phyloP scores from a whole-genome alignment of 2,888 invertebrate genomes.

The Encarsia formosa region DNA sequence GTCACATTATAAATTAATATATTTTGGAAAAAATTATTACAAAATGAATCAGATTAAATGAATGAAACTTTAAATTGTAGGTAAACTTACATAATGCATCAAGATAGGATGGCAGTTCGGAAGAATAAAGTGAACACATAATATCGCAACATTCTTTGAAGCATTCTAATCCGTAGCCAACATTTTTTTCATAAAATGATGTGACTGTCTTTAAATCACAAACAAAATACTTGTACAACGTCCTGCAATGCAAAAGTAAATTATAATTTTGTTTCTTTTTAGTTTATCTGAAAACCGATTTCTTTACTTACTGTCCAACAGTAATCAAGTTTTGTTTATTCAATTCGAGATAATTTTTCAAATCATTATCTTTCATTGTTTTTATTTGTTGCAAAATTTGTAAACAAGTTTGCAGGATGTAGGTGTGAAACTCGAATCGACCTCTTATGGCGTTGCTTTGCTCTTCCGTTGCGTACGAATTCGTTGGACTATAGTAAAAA shows the following conservation, averaged over 20 bases:
- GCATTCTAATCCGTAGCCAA: slow-evolving; percentile 58
- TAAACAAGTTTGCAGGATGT: slow-evolving; percentile 54
- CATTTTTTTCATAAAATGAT: slow-evolving; percentile 57
- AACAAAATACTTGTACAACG: slow-evolving; percentile 45
- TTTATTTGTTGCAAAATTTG: slow-evolving; percentile 50
- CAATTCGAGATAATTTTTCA: slow-evolving; percentile 35
- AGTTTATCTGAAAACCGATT: slow-evolving; percentile 36
- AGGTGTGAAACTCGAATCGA: slow-evolving; percentile 58
- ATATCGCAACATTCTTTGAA: slow-evolving; percentile 52
- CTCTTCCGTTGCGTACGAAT: slow-evolving; percentile 56
- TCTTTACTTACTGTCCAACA: slow-evolving; percentile 44
- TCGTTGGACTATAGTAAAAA: slow-evolving; percentile 26
- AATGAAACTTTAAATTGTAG: too few species aligned
- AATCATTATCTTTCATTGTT: slow-evolving; percentile 42
- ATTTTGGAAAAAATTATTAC: background rate
- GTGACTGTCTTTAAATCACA: slow-evolving; percentile 54
- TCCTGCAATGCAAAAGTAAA: slow-evolving; percentile 38
- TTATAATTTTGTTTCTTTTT: slow-evolving; percentile 20
- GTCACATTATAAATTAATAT: background rate
- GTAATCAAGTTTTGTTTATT: slow-evolving; percentile 45
- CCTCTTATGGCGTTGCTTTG: slow-evolving; percentile 55
- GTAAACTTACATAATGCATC: slow-evolving; percentile 48
- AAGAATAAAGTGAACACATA: slow-evolving; percentile 42
- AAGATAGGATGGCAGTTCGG: slow-evolving; percentile 51
- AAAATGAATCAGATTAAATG: too few species aligned